Conservation (phyloP, 2,888 invertebrate species). For the Serripes groenlandicus region DNA sequence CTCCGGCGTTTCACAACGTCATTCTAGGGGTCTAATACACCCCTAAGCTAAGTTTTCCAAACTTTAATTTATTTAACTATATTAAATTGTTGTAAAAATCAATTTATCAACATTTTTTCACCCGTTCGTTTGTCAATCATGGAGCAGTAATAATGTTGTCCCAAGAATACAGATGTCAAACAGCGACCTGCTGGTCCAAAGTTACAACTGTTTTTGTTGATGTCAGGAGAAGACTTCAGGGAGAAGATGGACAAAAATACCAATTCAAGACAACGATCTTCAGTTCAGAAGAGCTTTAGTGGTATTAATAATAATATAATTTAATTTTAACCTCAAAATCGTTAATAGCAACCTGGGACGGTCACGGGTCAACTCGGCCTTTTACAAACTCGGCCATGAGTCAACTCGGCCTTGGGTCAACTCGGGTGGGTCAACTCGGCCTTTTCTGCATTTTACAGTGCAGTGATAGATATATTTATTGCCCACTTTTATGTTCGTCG, state of each 20-base stretch:
- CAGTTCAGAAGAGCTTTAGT: constrained; percentile 72
- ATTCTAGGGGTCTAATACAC: constrained; percentile 55
- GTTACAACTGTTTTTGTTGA: constrained; percentile 68
- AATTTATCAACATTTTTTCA: constrained; percentile 23
- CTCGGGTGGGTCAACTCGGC: too few species aligned
- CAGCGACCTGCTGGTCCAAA: constrained; percentile 8
- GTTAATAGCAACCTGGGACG: too few species aligned
- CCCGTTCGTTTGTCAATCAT: constrained; percentile 73
- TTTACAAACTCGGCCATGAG: too few species aligned
- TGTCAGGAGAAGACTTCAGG: constrained; percentile 77
- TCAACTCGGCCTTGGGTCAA: too few species aligned
- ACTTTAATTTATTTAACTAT: neutral
- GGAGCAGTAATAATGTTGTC: constrained; percentile 80
- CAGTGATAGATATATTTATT: too few species aligned
- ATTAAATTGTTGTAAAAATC: neutral
- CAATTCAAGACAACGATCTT: constrained; percentile 76
- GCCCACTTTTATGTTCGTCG: too few species aligned
- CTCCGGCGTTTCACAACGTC: constrained; percentile 29
- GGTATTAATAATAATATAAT: neutral
- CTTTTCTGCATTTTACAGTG: too few species aligned
- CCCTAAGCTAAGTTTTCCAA: constrained; percentile 30
- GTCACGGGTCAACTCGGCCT: too few species aligned
- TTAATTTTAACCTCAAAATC: too few species aligned
- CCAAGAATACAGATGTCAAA: constrained; percentile 39
- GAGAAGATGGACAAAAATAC: constrained; percentile 82